Base-by-base conservation (phyloP, 53 echinoderm and acorn worm genomes). In the Arbacia lixula region DNA sequence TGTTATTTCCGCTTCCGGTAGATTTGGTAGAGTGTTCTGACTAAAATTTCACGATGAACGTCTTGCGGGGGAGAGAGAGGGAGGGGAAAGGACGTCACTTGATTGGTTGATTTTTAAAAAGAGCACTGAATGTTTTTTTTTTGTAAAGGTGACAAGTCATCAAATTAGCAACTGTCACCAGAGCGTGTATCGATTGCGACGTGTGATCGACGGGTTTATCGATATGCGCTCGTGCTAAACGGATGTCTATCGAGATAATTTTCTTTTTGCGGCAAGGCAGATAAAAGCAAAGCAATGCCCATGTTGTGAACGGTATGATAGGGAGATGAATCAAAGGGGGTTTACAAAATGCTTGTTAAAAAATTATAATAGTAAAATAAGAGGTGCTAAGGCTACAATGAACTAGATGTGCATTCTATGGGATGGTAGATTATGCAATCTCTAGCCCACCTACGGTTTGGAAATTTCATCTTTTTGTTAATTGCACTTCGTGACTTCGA, bases 401-500 rank as follows among this genome's bases (percentile, higher is more conserved):
- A 20, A 50, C 34, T 53, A 71, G 53, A 77, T 77, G 77, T 77
- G 82, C 82, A 81, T 81, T 76, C 82, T 49, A 61, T 17, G 11
- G 31, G 32, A 63, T 81, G 33, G 49, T 42, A 61, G n/a, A n/a
- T n/a, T n/a, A 81, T 81, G 82, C 82, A 79, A 79, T 81, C 64
- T 81, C 64, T 63, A 78, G 82, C 82, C 79, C 38, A 79, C 64
- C 82, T 81, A 64, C 82, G 54, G 30, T 74, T 57, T 49, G 29
- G 29, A n/a, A n/a, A n/a, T n/a, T n/a, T n/a, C n/a, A 79, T 27
- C 2, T 30, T 26, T 63, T 58, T 38, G 58, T 58, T 36, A 32
- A 63, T 79, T 81, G 82, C 82, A 81, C 82, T 63, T 46, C 62
- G 50, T 63, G 32, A 20, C 82, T 81, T 81, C 82, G 42, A 79